Percentiles rank a stretch among this genome's conserved stretches.
phyloP scores from a whole-genome alignment of 2,797 vertebrate species.

The Salarias fasciatus region DNA sequence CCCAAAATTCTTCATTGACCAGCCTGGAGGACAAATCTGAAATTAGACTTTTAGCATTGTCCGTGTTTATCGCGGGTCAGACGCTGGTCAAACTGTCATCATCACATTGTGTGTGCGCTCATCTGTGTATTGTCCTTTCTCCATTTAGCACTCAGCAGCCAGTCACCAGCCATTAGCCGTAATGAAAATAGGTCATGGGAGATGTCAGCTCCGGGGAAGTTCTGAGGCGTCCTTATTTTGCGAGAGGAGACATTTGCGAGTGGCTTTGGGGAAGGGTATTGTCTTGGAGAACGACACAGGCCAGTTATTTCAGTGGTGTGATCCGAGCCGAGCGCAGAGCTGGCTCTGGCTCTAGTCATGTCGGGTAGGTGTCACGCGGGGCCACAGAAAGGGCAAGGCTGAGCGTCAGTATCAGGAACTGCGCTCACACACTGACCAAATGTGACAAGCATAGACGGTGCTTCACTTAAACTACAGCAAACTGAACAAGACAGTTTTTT shows the following conservation, averaged over 20 bases:
- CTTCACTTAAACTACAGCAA: too few species aligned
- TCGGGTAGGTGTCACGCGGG: conserved; percentile 3
- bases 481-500: too few species aligned
- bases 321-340: conserved; percentile 34
- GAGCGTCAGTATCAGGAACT: background rate
- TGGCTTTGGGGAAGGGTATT: conserved; percentile 62
- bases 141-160: conserved; percentile 50
- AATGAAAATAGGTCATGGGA: conserved; percentile 79
- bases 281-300: conserved; percentile 44
- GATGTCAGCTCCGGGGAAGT: conserved; percentile 63
- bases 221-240: conserved; percentile 62
- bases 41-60: conserved; percentile 34
- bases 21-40: conserved; percentile 29
- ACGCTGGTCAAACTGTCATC: conserved; percentile 40
- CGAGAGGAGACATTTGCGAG: conserved; percentile 55
- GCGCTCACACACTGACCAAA: background rate
- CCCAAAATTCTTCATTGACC: conserved; percentile 20
- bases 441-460: too few species aligned
- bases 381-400: conserved; percentile 13
- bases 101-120: conserved; percentile 33
- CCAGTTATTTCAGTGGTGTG: conserved; percentile 41
- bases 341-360: conserved; percentile 22
- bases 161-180: conserved; percentile 61
- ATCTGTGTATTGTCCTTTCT: conserved; percentile 63
- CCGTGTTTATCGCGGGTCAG: conserved; percentile 51